Conservation (phyloP, 2,113 vertebrate species). For the Alligator sinensis region DNA sequence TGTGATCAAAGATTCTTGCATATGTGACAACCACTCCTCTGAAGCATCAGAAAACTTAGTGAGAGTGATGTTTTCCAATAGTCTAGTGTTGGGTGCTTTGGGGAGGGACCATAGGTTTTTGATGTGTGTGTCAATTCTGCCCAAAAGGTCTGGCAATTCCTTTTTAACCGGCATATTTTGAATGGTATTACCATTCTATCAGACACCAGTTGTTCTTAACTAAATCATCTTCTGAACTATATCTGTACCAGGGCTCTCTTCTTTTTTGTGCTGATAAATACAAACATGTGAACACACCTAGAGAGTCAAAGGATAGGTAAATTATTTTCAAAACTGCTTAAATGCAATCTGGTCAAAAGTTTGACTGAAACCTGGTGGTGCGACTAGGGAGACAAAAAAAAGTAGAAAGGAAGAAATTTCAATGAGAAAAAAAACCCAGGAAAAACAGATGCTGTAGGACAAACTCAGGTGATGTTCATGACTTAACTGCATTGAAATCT, state of each 20-base stretch:
- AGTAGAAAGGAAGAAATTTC: constrained; percentile 48
- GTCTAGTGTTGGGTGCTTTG: constrained; percentile 6
- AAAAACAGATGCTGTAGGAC: constrained; percentile 14
- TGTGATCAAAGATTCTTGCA: constrained; percentile 46
- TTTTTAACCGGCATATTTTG: constrained; percentile 48
- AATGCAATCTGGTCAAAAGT: constrained; percentile 50
- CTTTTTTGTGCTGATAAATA: constrained; percentile 66
- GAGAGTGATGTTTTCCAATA: constrained; percentile 32
- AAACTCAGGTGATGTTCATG: constrained; percentile 21
- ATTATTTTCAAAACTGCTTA: constrained; percentile 66
- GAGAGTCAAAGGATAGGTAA: constrained; percentile 35
- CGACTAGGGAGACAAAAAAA: constrained; percentile 39
- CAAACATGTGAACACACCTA: constrained; percentile 61
- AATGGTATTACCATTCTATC: constrained; percentile 18
- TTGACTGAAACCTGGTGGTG: constrained; percentile 51
- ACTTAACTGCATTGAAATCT: constrained; percentile 23
- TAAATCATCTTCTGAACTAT: constrained; percentile 38
- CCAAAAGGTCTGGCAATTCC: not conserved
- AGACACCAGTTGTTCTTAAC: constrained; percentile 50
- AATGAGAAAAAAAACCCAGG: constrained; percentile 23
- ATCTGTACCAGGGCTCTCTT: constrained; percentile 55
- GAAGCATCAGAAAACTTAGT: constrained; percentile 47
- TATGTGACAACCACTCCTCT: constrained; percentile 22
- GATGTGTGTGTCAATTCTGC: constrained; percentile 17
- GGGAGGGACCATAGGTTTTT: constrained; percentile 24